Evolutionary conservation across 2,797 vertebrate species (phyloP).

Genomic region (Microctenopoma steveboyesi): DNA sequence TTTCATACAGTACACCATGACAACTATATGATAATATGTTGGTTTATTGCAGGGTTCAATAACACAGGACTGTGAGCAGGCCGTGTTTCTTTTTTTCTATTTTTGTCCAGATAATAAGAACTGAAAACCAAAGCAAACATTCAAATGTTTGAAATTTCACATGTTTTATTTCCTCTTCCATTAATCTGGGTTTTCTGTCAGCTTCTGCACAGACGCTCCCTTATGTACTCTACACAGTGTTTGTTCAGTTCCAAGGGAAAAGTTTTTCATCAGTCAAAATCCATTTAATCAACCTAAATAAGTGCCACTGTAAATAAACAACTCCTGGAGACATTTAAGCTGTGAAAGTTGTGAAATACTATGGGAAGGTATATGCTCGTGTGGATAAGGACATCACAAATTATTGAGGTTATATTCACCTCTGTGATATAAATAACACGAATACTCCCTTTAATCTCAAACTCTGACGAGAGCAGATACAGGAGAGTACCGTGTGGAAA

Average conservation of each 20-base stretch:
- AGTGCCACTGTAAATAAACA: slow-evolving; percentile 52
- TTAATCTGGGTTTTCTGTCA: slow-evolving; percentile 36
- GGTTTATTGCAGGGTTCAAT: not conserved
- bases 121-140: slow-evolving; percentile 22
- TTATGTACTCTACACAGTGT: slow-evolving; percentile 27
- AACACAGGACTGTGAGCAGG: not conserved
- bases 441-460: slow-evolving; percentile 29
- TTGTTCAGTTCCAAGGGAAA: slow-evolving; percentile 55
- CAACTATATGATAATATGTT: too few relatives aligned
- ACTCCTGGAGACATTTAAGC: slow-evolving; percentile 34
- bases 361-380: not conserved
- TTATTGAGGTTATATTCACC: slow-evolving; percentile 27
- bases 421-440: slow-evolving; percentile 34
- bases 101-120: slow-evolving; percentile 7
- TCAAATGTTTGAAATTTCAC: slow-evolving; percentile 29
- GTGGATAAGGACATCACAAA: slow-evolving; percentile 21
- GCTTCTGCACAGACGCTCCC: slow-evolving; percentile 46
- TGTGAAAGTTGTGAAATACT: slow-evolving; percentile 30
- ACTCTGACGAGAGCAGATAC: slow-evolving; percentile 4
- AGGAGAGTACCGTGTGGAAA: slow-evolving; percentile 4
- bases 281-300: slow-evolving; percentile 65
- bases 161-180: slow-evolving; percentile 27
- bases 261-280: slow-evolving; percentile 48
- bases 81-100: not conserved
- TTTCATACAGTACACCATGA: not conserved